Evolutionary conservation across 2,888 invertebrate genomes (phyloP), one percentile per base, ranked within the genome.

Genomic region (Drosophila helvetica): DNA sequence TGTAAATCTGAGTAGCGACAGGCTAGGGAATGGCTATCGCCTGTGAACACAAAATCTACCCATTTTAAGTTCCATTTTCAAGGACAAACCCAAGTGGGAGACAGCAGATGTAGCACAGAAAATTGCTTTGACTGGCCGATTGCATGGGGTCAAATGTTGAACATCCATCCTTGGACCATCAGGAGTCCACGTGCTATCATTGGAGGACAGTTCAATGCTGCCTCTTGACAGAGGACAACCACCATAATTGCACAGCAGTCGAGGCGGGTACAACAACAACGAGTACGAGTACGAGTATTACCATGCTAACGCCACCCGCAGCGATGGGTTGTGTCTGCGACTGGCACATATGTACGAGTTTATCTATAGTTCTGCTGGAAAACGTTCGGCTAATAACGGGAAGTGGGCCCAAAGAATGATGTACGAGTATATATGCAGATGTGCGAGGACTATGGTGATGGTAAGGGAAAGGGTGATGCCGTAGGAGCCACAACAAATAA

Each of bases 401-500:
- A 80, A 84, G 61, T 66, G 65, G 51, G 51, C 54, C 30, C 56
- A 55, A 62, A 52, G 62, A 64, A 64, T 70, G 52, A 66, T 53
- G 71, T 72, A 78, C 72, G 63, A 66, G 54, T 71, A 52, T 66
- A 54, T 33, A 30, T 66, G 12, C 42, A 54, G 45, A 63, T 33
- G 47, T 42, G 47, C 27, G 33, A 8, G 18, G 43, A 25, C 12
- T 50, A 38, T 27, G 33, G 45, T 19, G 58, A n/a, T 6, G 50
- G 6, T 12, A 4, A 6, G 27, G 43, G 46, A 45, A 45, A 33
- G 8, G 58, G 27, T 33, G 51, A 54, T 15, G 61, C 45, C 42
- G 22, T 63, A 61, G 53, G 52, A 72, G 66, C 78, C 79, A 75
- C 76, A 82, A 76, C 70, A 84, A 71, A 78, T 74, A 74, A 65